These are phyloP conservation scores for Parapristionchus giblindavisi DNA, from an alignment of 2,888 invertebrate species.

Conservation along the genomic window DNA sequence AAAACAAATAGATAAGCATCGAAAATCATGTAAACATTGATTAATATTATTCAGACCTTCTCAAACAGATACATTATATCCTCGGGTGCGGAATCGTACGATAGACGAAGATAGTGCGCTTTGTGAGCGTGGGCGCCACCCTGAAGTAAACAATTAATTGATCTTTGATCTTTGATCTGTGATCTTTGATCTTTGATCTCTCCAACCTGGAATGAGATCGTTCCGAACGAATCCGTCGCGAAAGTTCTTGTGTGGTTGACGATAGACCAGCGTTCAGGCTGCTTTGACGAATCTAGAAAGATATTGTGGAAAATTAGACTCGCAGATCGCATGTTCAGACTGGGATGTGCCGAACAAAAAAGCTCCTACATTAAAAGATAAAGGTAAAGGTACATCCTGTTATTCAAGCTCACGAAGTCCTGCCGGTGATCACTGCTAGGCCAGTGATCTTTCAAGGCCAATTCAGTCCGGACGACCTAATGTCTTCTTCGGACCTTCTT, in stretches of 20 bases:
- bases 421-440: too few species aligned
- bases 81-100: slow-evolving; percentile 93
- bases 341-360: too few species aligned
- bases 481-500: too few species aligned
- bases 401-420: too few species aligned
- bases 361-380: too few species aligned
- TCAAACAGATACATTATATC: slow-evolving; percentile 90
- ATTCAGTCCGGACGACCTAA: too few species aligned
- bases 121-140: slow-evolving; percentile 69
- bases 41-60: slow-evolving; percentile 77
- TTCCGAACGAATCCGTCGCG: slow-evolving; percentile 95
- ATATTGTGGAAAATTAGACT: neutral
- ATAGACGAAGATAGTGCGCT: slow-evolving; percentile 87
- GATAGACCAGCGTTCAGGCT: slow-evolving; percentile 61
- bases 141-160: slow-evolving; percentile 36
- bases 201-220: slow-evolving; percentile 82
- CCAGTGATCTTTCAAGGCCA: too few species aligned
- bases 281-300: neutral
- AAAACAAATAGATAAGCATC: too few species aligned
- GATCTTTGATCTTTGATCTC: neutral
- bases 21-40: too few species aligned
- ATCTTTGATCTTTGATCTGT: neutral
- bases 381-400: too few species aligned
- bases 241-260: slow-evolving; percentile 82
- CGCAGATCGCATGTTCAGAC: neutral